Evolutionary conservation across 2,797 vertebrate species (phyloP).

Genomic region (Sorex maritimensis): DNA sequence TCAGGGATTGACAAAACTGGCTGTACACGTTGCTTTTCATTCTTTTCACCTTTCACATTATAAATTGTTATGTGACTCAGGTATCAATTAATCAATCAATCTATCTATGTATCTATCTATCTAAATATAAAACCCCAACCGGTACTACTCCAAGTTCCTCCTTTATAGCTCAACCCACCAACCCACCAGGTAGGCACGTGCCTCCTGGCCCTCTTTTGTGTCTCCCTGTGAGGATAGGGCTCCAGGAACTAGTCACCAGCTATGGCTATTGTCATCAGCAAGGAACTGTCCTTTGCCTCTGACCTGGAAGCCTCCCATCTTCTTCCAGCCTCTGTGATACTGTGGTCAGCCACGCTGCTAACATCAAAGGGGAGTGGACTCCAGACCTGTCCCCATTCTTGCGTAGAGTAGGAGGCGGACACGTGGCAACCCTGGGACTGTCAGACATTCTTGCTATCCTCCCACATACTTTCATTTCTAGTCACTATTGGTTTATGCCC

Average conservation of each 20-base stretch:
- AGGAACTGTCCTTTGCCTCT: background rate
- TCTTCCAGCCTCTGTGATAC: background rate
- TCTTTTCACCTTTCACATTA: too few species aligned
- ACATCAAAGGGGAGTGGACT: conserved; percentile 3
- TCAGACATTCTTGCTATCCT: background rate
- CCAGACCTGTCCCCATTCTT: background rate
- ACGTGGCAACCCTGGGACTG: background rate
- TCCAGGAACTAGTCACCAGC: background rate
- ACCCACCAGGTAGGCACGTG: background rate
- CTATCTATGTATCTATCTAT: too few species aligned
- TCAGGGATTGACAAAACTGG: too few species aligned
- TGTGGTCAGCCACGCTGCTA: background rate
- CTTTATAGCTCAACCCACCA: background rate
- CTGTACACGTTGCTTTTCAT: too few species aligned
- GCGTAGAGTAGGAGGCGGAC: background rate
- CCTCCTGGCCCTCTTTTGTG: background rate
- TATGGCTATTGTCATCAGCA: background rate
- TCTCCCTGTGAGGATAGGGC: background rate
- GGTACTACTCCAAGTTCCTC: background rate
- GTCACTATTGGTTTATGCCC: background rate
- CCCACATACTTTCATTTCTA: background rate
- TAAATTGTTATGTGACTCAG: too few species aligned
- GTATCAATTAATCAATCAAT: too few species aligned
- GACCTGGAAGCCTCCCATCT: background rate
- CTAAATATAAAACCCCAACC: too few species aligned